Percentiles rank a stretch among this genome's conserved stretches.
Evolutionary conservation across 2,113 vertebrate species (phyloP).

Genomic region (Gymnorhina tibicen): DNA sequence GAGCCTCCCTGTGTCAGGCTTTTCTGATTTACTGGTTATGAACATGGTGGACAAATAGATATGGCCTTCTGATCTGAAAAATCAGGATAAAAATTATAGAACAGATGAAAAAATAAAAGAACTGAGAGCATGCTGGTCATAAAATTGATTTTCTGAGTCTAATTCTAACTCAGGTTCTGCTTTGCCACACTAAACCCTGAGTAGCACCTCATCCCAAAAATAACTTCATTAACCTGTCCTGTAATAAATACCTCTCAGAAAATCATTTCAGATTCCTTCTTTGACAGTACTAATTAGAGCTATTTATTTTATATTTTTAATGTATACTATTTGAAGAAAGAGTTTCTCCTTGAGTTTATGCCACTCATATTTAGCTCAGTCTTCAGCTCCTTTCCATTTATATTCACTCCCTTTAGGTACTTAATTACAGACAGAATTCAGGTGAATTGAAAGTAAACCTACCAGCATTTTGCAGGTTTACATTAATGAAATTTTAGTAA

Average conservation of each 20-base stretch:
- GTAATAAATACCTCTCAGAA: background rate
- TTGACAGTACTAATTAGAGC: fast-evolving
- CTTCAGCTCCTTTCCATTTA: background rate
- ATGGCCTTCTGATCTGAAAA: background rate
- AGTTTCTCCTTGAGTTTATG: background rate
- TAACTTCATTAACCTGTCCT: background rate
- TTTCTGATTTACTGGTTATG: background rate
- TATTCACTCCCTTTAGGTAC: background rate
- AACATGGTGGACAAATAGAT: background rate
- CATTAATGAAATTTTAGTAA: background rate
- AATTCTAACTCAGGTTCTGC: background rate
- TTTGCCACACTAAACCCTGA: background rate
- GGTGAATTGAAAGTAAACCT: background rate
- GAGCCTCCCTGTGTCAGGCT: background rate
- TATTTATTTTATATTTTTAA: background rate
- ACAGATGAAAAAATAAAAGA: background rate
- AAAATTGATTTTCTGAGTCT: background rate
- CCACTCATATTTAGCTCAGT: background rate
- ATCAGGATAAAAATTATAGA: background rate
- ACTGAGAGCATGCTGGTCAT: background rate
- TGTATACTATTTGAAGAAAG: background rate
- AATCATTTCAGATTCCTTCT: background rate
- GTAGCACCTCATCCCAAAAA: background rate
- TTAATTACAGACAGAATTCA: background rate
- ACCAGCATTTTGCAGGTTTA: background rate